Base-by-base conservation (phyloP, 2,113 vertebrate genomes). In the Tenebrosternarchus preto region DNA sequence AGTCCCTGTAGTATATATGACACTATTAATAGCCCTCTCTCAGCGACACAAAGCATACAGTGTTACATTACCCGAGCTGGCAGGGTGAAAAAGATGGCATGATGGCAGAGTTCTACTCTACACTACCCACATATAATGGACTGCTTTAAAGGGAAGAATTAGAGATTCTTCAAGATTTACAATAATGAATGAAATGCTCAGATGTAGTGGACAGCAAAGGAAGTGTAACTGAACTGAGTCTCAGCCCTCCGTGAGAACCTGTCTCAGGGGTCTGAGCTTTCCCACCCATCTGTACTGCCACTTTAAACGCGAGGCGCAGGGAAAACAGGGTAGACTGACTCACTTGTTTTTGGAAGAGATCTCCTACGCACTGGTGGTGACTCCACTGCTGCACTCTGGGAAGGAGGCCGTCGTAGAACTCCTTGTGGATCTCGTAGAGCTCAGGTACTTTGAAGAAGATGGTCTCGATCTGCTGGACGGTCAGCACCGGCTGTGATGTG, bases 381-480 rank as follows among this genome's bases (percentile, higher is more conserved):
- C 95, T 95, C 97, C 97, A 99, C 87, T 97, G 96, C 87, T 98
- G 96, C 78, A 99, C 96, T 0, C 97, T 93, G 53, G 97, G 98
- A 0, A 95, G 86, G 11, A 99, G 95, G 68, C 94, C 94, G 0
- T 99, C 97, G 0, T 99, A 99, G 91, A 99, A 99, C 63, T 98
- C 97, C 81, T 95, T 96, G 93, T 99, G 98, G 90, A 98, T 95
- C 92, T 98, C 97, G 0, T 96, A 97, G 82, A 99, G 96, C 90
- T 99, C 98, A 86, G 98, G 97, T 93, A 99, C 97, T 93, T 98
- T 98, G 93, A 98, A 99, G 93, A 99, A 99, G 91, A 99, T 99
- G 86, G 96, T 98, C 90, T 99, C 97, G 8, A 99, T 97, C 93
- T 99, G 98, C 86, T 96, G 94, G 64, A 94, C 90, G 0, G 93